Evolutionary conservation across 1,140 invertebrate genomes (phyloP).

Genomic region (Zaprionus vittiger): DNA sequence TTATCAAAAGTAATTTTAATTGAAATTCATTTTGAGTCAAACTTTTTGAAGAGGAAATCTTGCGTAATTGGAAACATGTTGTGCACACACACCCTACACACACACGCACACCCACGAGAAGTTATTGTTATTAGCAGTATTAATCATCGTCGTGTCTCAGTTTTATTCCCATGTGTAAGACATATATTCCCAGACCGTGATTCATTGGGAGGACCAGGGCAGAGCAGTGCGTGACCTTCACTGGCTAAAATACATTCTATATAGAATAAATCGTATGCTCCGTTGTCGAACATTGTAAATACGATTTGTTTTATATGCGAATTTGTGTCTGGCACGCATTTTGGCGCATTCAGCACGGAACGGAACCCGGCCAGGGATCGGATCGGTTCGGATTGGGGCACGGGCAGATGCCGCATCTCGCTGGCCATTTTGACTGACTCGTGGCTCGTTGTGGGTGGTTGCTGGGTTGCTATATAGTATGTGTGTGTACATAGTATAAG

Average conservation of each 20-base stretch:
- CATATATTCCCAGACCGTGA: conserved; percentile 53
- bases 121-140: conserved; percentile 29
- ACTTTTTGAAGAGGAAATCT: conserved; percentile 8
- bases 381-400: background rate
- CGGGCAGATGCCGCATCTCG: background rate
- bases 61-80: conserved; percentile 47
- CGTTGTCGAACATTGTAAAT: conserved; percentile 23
- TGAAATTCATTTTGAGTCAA: conserved; percentile 31
- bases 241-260: conserved; percentile 7
- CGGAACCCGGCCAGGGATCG: background rate
- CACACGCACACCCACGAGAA: background rate
- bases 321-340: conserved; percentile 52
- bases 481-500: conserved; percentile 13
- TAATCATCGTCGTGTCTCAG: conserved; percentile 34
- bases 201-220: conserved; percentile 29
- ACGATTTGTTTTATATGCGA: conserved; percentile 32
- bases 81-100: conserved; percentile 14
- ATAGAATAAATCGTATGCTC: background rate
- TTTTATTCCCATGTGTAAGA: conserved; percentile 1
- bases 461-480: conserved; percentile 5
- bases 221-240: conserved; percentile 32
- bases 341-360: conserved; percentile 21
- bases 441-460: conserved; percentile 26
- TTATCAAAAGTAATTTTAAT: conserved; percentile 51
- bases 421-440: conserved; percentile 12